Evolutionary conservation across 2,888 invertebrate species (phyloP), one percentile per base, ranked within the genome.

Genomic region (Cheilosia scutellata): DNA sequence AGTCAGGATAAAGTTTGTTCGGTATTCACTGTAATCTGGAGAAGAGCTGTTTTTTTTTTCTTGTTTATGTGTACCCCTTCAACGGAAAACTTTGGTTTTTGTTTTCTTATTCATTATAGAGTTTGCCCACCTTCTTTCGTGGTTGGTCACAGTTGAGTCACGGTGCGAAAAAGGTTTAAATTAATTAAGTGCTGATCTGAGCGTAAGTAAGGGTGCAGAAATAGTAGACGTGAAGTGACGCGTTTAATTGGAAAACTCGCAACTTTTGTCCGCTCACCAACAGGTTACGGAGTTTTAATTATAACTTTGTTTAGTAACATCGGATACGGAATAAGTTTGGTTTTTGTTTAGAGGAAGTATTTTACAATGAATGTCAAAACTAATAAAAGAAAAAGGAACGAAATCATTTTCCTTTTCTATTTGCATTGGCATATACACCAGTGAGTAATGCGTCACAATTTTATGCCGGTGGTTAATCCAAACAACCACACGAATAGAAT

Each of bases 1-100:
- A 72, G 82, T 83, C 60, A 68, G 72, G 78, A 55, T 62, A 83
- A 83, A 83, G 62, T 82, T 82, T 82, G 53, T 37, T 58, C 55
- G 77, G 77, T 65, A 53, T 60, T 60, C 65, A 66, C 27, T 68
- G 68, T 68, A 68, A 62, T 75, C 66, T 66, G 40, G 16, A 42
- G n/a, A 37, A 57, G 65, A 16, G 40, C 68, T 9, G 58, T 72
- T 44, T 49, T 49, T 11, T 51, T 51, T 66, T 40, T 40, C 47
- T 49, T 31, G 20, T 33, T 66, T 25, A 11, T 44, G 25, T 51
- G 11, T 27, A 27, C 25, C 27, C 55, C 37, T 55, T 47, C 6
- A 31, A n/a, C 29, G 4, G 7, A n/a, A 6, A 42, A 65, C 13
- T 29, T 71, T 80, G 51, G 7, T 68, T 62, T 53, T 62, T 66